A percentile compares a stretch with the other conserved stretches of the same genome.
Evolutionary conservation across 2,797 vertebrate species (phyloP).

Genomic region (Lutjanus campechanus): DNA sequence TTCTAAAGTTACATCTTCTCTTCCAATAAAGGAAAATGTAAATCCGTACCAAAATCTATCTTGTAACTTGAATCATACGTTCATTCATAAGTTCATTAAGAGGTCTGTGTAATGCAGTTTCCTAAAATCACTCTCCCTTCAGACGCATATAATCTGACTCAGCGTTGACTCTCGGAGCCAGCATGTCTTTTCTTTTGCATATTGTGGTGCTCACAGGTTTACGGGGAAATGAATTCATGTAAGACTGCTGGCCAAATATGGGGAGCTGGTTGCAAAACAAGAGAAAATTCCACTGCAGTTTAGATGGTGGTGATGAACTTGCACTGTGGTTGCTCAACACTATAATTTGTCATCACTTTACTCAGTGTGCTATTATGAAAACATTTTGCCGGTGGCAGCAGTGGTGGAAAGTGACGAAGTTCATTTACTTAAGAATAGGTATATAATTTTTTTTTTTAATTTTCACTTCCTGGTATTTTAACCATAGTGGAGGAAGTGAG

Average conservation of each 20-base stretch:
- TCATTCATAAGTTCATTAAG: no score
- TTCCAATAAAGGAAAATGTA: background rate
- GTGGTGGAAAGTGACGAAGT: background rate
- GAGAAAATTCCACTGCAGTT: slow-evolving; percentile 6
- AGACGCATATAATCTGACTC: slow-evolving; percentile 14
- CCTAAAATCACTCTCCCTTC: no score
- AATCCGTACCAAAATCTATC: background rate
- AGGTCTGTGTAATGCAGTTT: background rate
- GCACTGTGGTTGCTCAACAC: slow-evolving; percentile 18
- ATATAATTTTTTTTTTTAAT: background rate
- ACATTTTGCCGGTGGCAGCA: background rate
- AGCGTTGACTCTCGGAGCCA: background rate
- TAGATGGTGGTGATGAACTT: background rate
- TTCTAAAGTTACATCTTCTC: background rate
- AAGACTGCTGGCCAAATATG: slow-evolving; percentile 44
- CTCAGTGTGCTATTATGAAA: background rate
- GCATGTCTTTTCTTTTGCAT: background rate
- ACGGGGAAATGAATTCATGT: background rate
- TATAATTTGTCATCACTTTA: background rate
- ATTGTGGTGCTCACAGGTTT: background rate
- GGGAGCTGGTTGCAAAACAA: slow-evolving; percentile 54
- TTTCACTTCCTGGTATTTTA: background rate
- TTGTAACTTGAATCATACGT: no score
- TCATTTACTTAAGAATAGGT: background rate
- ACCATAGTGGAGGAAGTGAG: no score